These are phyloP conservation scores for Cephalopterus ornatus DNA, from an alignment of 2,113 vertebrate species.

Conservation along the genomic window DNA sequence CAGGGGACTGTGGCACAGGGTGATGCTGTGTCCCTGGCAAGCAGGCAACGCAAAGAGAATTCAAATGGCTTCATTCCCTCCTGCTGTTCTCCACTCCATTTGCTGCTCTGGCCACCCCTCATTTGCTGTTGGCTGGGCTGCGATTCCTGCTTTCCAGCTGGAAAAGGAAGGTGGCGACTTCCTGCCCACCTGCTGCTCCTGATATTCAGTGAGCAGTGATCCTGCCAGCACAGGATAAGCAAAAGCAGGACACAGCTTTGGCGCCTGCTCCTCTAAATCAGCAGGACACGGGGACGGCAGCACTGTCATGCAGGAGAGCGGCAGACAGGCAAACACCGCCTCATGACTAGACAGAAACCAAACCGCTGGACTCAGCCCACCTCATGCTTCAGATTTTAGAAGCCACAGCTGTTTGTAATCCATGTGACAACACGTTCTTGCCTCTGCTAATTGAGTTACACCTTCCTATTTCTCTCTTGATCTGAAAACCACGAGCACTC, in stretches of 20 bases:
- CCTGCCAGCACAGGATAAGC: not conserved
- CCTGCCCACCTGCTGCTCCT: not conserved
- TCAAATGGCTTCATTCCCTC: not conserved
- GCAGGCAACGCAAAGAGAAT: not conserved
- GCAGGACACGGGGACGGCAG: not conserved
- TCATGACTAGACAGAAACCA: not conserved
- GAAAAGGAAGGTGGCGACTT: not conserved
- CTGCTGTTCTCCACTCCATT: not conserved
- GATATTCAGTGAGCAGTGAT: not conserved
- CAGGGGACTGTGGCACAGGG: not conserved
- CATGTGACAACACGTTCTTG: not conserved
- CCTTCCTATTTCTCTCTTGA: not conserved
- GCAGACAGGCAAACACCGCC: not conserved
- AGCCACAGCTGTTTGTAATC: not conserved
- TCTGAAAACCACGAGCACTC: not conserved
- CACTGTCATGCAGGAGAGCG: not conserved
- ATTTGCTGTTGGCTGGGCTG: not conserved
- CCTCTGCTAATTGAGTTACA: not conserved
- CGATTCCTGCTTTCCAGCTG: not conserved
- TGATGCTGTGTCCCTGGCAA: not conserved
- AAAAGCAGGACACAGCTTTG: rapidly evolving
- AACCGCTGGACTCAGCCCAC: not conserved
- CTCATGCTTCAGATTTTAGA: not conserved
- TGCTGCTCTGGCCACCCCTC: not conserved
- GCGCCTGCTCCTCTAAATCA: not conserved